Conservation (phyloP, 2,888 invertebrate genomes). For the Portevinia maculata region DNA sequence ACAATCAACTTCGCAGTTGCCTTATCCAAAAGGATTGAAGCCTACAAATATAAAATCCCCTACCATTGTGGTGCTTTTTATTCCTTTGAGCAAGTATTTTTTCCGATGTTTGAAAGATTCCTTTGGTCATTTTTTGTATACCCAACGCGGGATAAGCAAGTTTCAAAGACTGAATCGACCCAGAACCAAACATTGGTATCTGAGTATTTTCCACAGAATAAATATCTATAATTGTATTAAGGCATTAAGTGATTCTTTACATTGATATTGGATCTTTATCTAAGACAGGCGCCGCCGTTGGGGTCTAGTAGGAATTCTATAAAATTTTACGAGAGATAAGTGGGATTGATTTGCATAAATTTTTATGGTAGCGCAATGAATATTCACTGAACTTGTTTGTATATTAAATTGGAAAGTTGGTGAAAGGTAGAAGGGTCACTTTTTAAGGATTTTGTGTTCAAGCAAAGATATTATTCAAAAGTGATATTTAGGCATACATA, state of each 20-base stretch:
- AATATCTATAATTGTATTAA: constrained; percentile 49
- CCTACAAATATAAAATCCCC: constrained; percentile 23
- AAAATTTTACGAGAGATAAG: constrained; percentile 12
- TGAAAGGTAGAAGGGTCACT: too few relatives aligned
- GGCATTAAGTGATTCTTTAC: constrained; percentile 39
- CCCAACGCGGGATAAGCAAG: constrained; percentile 62
- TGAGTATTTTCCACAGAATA: constrained; percentile 41
- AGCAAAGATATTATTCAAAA: too few relatives aligned
- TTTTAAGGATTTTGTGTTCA: too few relatives aligned
- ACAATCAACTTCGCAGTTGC: constrained; percentile 49
- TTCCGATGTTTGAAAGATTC: constrained; percentile 78
- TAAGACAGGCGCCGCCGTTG: neutral
- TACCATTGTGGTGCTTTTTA: constrained; percentile 9
- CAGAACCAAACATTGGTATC: constrained; percentile 35
- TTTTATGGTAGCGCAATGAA: constrained; percentile 11
- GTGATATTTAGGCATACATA: too few relatives aligned
- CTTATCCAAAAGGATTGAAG: constrained; percentile 25
- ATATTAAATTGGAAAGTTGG: too few relatives aligned
- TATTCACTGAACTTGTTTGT: neutral
- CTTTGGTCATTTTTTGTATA: constrained; percentile 76
- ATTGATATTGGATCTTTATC: constrained; percentile 45
- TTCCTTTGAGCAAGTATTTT: constrained; percentile 79
- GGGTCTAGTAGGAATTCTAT: constrained; percentile 21
- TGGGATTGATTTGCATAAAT: constrained; percentile 47
- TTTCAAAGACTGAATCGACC: constrained; percentile 15